A percentile compares a stretch with the other conserved stretches of the same genome.
Conservation (phyloP, 2,113 vertebrate species). For the Bostrychus sinensis region DNA sequence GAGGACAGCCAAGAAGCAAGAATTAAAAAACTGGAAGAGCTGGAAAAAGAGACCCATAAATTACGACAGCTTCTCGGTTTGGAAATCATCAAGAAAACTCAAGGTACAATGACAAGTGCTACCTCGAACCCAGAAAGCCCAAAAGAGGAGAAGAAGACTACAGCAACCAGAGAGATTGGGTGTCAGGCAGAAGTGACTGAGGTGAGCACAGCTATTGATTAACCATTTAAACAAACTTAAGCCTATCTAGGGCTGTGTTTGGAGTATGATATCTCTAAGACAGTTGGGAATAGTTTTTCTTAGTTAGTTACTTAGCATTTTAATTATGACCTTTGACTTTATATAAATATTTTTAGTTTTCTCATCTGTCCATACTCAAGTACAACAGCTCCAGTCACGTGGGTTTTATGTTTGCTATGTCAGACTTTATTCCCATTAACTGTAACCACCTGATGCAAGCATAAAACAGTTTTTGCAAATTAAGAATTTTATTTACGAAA, state of each 20-base stretch:
- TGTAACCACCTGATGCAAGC: no score
- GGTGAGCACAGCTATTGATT: conserved; percentile 34
- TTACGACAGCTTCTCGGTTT: conserved; percentile 62
- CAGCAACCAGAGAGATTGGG: conserved; percentile 28
- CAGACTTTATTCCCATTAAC: no score
- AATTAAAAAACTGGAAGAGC: conserved; percentile 50
- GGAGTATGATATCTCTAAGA: no score
- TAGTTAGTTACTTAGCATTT: no score
- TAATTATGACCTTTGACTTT: no score
- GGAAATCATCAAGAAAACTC: conserved; percentile 47
- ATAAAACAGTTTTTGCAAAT: no score
- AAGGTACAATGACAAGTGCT: conserved; percentile 44
- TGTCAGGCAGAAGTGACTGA: conserved; percentile 49
- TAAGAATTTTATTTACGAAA: no score
- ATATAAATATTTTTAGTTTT: no score
- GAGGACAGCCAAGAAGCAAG: conserved; percentile 41
- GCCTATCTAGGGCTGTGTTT: background rate
- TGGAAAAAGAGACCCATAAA: conserved; percentile 70
- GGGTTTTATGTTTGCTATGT: no score
- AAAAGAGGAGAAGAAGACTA: background rate
- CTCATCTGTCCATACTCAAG: no score
- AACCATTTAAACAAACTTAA: background rate
- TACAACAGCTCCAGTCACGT: no score
- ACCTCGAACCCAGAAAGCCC: background rate
- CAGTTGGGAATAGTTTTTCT: no score